phyloP scores from a whole-genome alignment of 2,888 invertebrate species.

The Polietes domitor region DNA sequence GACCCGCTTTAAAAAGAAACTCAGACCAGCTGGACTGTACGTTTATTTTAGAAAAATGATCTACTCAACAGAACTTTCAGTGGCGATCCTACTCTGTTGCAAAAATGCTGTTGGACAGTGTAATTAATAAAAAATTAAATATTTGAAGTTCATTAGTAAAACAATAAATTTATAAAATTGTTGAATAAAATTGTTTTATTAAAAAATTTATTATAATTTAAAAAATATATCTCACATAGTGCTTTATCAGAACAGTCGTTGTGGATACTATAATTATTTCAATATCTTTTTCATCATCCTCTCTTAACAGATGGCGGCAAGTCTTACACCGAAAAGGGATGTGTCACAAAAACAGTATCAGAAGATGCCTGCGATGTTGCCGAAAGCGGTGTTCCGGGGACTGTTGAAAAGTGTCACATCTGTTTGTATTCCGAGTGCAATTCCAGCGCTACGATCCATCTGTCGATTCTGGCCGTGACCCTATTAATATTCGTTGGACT shows the following conservation, averaged over 20 bases:
- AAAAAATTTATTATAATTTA: no score
- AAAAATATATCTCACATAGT: not conserved
- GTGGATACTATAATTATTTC: not conserved
- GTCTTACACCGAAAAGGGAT: not conserved
- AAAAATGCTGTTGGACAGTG: no score
- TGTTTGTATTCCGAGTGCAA: slow-evolving; percentile 3
- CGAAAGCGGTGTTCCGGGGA: not conserved
- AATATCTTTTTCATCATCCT: not conserved
- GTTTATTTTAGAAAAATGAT: no score
- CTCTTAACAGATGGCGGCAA: not conserved
- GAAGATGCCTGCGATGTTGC: not conserved
- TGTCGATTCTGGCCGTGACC: not conserved
- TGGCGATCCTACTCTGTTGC: no score
- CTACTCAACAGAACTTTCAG: no score
- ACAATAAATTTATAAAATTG: no score
- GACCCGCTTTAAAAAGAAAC: no score
- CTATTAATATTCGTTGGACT: not conserved
- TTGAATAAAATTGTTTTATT: no score
- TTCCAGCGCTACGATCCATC: not conserved
- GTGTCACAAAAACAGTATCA: not conserved
- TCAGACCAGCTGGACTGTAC: no score
- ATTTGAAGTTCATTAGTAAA: no score
- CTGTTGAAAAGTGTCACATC: not conserved
- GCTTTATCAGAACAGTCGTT: not conserved
- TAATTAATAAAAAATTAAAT: no score